Evolutionary conservation across 64 coral and sea anemone species (phyloP).

Genomic region (Porites lutea): DNA sequence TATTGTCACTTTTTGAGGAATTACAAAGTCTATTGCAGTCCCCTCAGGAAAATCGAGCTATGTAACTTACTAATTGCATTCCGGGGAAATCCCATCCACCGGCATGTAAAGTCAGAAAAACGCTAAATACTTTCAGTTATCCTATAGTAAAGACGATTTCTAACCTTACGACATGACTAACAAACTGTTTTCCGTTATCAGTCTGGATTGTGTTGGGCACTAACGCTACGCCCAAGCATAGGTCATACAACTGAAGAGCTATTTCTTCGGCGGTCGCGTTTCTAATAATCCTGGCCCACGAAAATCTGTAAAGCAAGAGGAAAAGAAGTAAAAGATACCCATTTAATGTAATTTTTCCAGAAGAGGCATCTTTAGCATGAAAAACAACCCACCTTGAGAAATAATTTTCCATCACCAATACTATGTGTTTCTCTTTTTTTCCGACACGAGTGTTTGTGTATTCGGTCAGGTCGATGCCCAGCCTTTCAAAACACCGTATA

Average conservation of each 20-base stretch:
- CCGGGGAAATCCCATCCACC: not conserved
- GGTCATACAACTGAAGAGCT: not conserved
- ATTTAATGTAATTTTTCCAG: not conserved
- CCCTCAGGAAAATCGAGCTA: not conserved
- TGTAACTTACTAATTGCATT: not conserved
- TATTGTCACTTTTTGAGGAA: no score
- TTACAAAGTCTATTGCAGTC: not conserved
- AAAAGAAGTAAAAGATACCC: not conserved
- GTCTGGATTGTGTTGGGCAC: not conserved
- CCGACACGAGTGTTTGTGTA: not conserved
- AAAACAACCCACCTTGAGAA: no score
- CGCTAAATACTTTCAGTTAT: not conserved
- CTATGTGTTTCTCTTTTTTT: no score
- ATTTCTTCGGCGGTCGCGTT: not conserved
- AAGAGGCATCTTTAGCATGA: no score
- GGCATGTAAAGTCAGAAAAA: not conserved
- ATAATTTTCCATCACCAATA: no score
- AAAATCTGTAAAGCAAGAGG: not conserved
- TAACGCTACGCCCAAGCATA: not conserved
- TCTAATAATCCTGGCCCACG: not conserved
- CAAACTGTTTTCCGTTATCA: slow-evolving; percentile 15
- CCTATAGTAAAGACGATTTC: not conserved
- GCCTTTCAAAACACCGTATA: not conserved
- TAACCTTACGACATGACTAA: slow-evolving; percentile 7
- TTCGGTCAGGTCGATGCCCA: slow-evolving; percentile 24